Evolutionary conservation across 2,797 vertebrate species (phyloP).

Genomic region (Phalloptychus januarius): DNA sequence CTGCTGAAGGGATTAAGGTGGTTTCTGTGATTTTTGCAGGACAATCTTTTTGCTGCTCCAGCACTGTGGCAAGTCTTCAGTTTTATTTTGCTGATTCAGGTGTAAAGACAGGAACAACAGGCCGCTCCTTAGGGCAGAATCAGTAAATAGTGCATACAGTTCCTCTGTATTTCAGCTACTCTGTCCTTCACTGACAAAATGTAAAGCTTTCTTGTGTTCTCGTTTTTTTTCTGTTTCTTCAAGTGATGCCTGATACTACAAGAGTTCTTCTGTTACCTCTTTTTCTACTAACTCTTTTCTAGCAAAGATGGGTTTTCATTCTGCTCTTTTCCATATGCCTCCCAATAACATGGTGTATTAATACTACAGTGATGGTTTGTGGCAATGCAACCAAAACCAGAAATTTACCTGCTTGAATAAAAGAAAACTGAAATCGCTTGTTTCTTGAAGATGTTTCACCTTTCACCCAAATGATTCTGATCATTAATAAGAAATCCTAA

Average conservation of each 20-base stretch:
- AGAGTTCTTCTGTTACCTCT: conserved; percentile 30
- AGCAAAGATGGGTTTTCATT: conserved; percentile 45
- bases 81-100: conserved; percentile 65
- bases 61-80: conserved; percentile 58
- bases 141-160: conserved; percentile 21
- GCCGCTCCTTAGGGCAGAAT: conserved; percentile 50
- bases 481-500: not conserved
- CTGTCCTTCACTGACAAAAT: conserved; percentile 36
- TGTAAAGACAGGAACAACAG: conserved; percentile 55
- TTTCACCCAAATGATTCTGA: not conserved
- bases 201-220: conserved; percentile 44
- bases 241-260: conserved; percentile 28
- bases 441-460: not conserved
- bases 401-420: not conserved
- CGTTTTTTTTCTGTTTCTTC: conserved; percentile 41
- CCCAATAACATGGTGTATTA: conserved; percentile 45
- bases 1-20: conserved; percentile 47
- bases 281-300: conserved; percentile 56
- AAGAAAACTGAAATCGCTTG: not conserved
- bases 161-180: conserved; percentile 25
- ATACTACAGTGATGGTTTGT: conserved; percentile 37
- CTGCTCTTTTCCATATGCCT: conserved; percentile 38
- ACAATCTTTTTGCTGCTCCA: conserved; percentile 52
- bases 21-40: conserved; percentile 49
- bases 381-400: conserved; percentile 26